Percentiles rank a stretch among this genome's conserved stretches.
Evolutionary conservation across 2,888 invertebrate species (phyloP).

Genomic region (Lissonota sp.): DNA sequence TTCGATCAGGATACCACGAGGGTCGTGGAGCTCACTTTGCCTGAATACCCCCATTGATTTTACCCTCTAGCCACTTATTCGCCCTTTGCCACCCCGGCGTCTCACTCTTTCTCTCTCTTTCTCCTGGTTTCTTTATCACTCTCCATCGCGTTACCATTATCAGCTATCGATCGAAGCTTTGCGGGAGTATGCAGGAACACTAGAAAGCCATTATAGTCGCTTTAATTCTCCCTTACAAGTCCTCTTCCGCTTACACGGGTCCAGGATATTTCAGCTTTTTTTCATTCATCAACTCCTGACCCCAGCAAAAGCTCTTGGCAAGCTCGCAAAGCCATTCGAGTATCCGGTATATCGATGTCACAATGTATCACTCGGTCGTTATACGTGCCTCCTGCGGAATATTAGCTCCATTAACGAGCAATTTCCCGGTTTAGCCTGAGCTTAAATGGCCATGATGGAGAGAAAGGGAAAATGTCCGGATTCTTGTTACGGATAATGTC

Average conservation of each 20-base stretch:
- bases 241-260: not conserved
- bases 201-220: conserved; percentile 8
- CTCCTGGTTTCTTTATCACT: conserved; percentile 9
- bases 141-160: conserved; percentile 25
- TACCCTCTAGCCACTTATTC: conserved; percentile 8
- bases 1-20: conserved; percentile 76
- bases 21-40: conserved; percentile 51
- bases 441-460: conserved; percentile 68
- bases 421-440: conserved; percentile 64
- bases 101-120: conserved; percentile 18
- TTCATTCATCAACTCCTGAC: conserved; percentile 53
- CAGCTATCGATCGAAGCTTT: conserved; percentile 20
- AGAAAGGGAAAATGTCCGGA: conserved; percentile 55
- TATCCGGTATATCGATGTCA: conserved; percentile 5
- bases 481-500: conserved; percentile 67
- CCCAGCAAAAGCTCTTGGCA: conserved; percentile 13
- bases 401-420: conserved; percentile 59
- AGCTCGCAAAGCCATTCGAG: conserved; percentile 5
- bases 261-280: conserved; percentile 23
- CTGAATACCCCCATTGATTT: not conserved
- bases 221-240: not conserved
- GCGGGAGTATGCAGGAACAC: conserved; percentile 7
- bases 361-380: not conserved
- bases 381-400: not conserved
- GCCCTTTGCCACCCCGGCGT: conserved; percentile 9